phyloP scores from a whole-genome alignment of 2,113 vertebrate genomes.

The Chloropsis hardwickii region DNA sequence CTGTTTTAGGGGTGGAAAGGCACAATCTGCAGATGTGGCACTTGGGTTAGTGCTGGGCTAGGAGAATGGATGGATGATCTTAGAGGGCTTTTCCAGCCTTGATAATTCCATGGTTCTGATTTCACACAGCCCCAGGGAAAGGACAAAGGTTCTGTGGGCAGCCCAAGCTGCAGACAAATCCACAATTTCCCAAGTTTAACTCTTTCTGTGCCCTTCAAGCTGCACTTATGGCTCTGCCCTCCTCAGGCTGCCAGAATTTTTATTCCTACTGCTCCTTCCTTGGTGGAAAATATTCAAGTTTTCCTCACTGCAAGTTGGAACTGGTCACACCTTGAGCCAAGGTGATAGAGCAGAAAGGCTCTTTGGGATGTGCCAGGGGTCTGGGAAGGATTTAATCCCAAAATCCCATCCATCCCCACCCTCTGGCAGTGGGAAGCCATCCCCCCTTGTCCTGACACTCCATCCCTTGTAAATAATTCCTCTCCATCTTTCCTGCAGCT shows the following conservation, averaged over 20 bases:
- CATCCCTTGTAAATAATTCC: not conserved
- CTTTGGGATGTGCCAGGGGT: not conserved
- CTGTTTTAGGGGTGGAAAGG: not conserved
- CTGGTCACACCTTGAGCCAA: not conserved
- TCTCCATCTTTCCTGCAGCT: not conserved
- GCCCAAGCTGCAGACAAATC: not conserved
- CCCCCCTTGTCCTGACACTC: not conserved
- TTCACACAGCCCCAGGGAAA: not conserved
- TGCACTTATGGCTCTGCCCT: not conserved
- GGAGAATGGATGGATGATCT: not conserved
- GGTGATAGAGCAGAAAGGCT: not conserved
- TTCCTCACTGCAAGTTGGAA: not conserved
- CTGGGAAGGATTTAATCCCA: not conserved
- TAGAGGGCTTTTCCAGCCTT: not conserved
- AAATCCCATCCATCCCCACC: rapidly evolving
- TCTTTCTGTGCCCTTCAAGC: not conserved
- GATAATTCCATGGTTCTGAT: not conserved
- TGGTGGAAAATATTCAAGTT: not conserved
- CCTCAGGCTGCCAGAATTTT: not conserved
- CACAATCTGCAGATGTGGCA: not conserved
- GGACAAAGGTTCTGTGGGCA: not conserved
- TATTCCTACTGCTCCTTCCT: not conserved
- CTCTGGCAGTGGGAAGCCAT: not conserved
- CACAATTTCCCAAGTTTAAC: not conserved
- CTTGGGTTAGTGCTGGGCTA: not conserved